Base-by-base conservation (phyloP, 2,888 invertebrate genomes). In the Chymomyza fuscimana region DNA sequence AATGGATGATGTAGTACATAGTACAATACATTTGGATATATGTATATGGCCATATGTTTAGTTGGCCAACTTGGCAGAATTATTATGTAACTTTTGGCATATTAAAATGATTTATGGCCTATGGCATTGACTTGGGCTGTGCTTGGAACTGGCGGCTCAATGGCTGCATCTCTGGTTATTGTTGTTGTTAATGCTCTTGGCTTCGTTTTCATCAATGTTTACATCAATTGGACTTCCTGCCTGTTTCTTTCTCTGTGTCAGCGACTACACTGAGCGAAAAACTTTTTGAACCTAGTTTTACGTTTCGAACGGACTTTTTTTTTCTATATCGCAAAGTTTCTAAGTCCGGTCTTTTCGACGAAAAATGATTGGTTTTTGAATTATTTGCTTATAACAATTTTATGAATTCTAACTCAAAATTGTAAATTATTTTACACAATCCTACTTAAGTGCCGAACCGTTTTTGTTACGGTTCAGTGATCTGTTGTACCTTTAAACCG, bases 31-130 rank as follows among this genome's bases (percentile, higher is more conserved):
- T 36, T 9, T 46, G 40, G 12, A 46, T 25, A 25, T 25, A 25
- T 36, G 36, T 46, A 46, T 46, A 46, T 46, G 40, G 40, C 12
- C 40, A 46, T 15, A 46, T 46, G 40, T 46, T 46, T 54, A 54
- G 52, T 54, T 46, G 40, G 40, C 40, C 40, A 46, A 66, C 66
- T 82, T 69, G 77, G 78, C 87, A 84, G 85, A 84, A 84, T 88
- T 84, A 86, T 84, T 84, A 84, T 84, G 84, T 84, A 84, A 84
- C 87, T 73, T 82, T 86, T 87, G 86, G 87, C 86, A 86, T 79
- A 88, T 88, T 88, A 81, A 86, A 87, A 86, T 86, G 86, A 86
- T 86, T 86, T 86, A 86, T 86, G 77, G 81, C 83, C 78, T 69
- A 70, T 79, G 83, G 83, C 86, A 88, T 88, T 88, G 87, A 79